phyloP scores from a whole-genome alignment of 2,797 vertebrate genomes.

The Micromesistius poutassou region DNA sequence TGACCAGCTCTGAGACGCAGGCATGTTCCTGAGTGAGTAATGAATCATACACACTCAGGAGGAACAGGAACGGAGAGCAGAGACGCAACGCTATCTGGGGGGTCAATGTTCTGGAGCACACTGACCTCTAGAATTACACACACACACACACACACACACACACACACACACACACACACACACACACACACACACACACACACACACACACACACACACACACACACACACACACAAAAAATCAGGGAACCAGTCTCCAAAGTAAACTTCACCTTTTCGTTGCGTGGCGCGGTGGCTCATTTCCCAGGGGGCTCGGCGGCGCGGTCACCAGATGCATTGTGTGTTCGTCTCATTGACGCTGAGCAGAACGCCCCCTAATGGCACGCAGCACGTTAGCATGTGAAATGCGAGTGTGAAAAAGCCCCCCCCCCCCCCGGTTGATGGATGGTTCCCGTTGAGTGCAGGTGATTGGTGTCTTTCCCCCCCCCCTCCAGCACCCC shows the following conservation, averaged over 20 bases:
- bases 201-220: too few species aligned
- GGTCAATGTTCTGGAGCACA: too few species aligned
- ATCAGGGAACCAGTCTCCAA: neutral
- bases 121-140: too few species aligned
- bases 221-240: neutral
- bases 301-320: too few species aligned
- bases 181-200: too few species aligned
- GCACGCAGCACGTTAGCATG: neutral
- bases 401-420: neutral
- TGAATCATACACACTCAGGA: neutral
- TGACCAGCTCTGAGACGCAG: neutral
- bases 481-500: neutral
- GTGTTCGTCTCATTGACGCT: neutral
- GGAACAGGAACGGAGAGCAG: neutral
- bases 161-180: too few species aligned
- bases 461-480: conserved; percentile 3
- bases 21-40: too few species aligned
- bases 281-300: too few species aligned
- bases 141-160: too few species aligned
- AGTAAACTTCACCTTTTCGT: neutral
- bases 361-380: neutral
- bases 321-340: neutral
- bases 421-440: neutral
- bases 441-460: conserved; percentile 4
- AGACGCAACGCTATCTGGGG: too few species aligned